These are phyloP conservation scores for Dasysyrphus tricinctus DNA, from an alignment of 2,888 invertebrate genomes.

Conservation along the genomic window DNA sequence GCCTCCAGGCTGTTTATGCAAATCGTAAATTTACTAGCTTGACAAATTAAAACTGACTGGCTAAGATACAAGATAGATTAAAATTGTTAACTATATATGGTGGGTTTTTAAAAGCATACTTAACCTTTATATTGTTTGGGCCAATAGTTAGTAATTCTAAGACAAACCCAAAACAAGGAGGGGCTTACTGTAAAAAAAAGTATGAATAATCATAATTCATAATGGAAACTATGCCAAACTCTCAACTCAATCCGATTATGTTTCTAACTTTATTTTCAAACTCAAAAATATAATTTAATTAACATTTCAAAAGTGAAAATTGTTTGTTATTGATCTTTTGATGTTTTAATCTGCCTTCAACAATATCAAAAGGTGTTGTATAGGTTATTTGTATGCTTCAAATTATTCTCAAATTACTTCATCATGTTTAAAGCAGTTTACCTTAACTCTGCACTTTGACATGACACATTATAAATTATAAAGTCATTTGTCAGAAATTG, in stretches of 20 bases:
- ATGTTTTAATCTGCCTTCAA: slow-evolving; percentile 2
- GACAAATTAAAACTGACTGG: slow-evolving; percentile 29
- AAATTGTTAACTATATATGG: not conserved
- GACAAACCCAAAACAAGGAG: slow-evolving; percentile 15
- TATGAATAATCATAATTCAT: slow-evolving; percentile 10
- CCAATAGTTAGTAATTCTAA: slow-evolving; percentile 2
- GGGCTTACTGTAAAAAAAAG: not conserved
- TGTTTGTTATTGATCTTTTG: not conserved
- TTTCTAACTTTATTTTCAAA: not conserved
- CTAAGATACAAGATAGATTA: slow-evolving; percentile 12
- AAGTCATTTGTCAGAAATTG: slow-evolving; percentile 39
- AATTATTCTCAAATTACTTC: slow-evolving; percentile 18
- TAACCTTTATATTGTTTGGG: not conserved
- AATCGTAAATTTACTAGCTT: slow-evolving; percentile 21
- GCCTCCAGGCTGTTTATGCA: slow-evolving; percentile 11
- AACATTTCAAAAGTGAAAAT: not conserved
- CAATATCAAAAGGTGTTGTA: slow-evolving; percentile 11
- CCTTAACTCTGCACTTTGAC: slow-evolving; percentile 13
- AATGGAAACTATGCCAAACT: not conserved
- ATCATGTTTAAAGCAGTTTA: slow-evolving; percentile 1
- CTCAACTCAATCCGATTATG: slow-evolving; percentile 9
- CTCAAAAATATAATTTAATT: not conserved
- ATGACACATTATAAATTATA: slow-evolving; percentile 34
- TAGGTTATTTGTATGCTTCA: not conserved
- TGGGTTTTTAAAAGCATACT: slow-evolving; percentile 2